Evolutionary conservation across 1,140 invertebrate species (phyloP), one percentile per base, ranked within the genome.

Genomic region (Wasmannia auropunctata): DNA sequence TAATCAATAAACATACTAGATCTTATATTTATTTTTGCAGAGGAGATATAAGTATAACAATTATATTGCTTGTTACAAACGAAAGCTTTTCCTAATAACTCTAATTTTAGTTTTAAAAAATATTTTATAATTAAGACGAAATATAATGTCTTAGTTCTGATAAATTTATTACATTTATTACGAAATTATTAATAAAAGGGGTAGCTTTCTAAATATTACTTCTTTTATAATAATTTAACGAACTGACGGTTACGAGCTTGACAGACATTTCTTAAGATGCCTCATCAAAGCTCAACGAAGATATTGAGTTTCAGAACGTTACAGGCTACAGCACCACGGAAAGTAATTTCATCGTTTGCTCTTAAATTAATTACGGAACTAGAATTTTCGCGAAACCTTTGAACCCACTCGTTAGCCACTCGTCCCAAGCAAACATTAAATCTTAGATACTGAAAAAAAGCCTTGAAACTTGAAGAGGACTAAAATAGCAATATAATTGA

Each of bases 271-370:
- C 67, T 83, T 58, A 83, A 83, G 51, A 83, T 74, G 67, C 51
- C 51, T 83, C 67, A 58, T 72, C 79, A 83, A 83, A 83, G 79
- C 67, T 69, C 79, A 34, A 83, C 51, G 67, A 58, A 83, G 79
- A 74, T 83, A 83, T 83, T 72, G 79, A 83, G 79, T 58, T 72
- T 72, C 25, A 83, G n/a, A 72, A 83, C 67, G 25, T 58, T 43
- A 69, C 79, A 72, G 79, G n/a, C 79, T 58, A 34, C 37, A 37
- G 37, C 67, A 74, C 37, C 51, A 54, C 62, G 8, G 67, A 46
- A 83, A 74, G 79, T 58, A 83, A 74, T 83, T 83, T 83, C 79
- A 74, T 83, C 79, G 79, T 74, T 83, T 83, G 79, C 79, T 83
- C 79, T 83, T 83, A 83, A 83, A 83, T 83, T 83, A 83, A 83